phyloP scores from a whole-genome alignment of 2,888 invertebrate genomes.

The Melolontha melolontha region DNA sequence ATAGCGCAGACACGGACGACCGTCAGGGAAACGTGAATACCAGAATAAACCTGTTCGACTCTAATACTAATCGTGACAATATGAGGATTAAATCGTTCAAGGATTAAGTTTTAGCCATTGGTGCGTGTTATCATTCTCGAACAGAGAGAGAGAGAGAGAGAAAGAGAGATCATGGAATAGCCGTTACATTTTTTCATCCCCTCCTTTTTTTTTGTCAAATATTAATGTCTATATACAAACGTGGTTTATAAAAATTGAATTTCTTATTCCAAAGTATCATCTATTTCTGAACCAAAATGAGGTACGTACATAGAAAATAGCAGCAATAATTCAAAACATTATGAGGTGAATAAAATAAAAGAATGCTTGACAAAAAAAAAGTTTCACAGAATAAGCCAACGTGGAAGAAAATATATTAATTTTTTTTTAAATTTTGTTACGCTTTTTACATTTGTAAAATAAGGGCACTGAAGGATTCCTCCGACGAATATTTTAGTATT shows the following conservation, averaged over 20 bases:
- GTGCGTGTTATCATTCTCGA: slow-evolving; percentile 65
- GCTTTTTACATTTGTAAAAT: too few relatives aligned
- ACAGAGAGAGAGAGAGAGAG: slow-evolving; percentile 52
- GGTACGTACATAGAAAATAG: too few relatives aligned
- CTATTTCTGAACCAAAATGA: too few relatives aligned
- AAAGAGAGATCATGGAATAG: background rate
- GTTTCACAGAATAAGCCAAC: too few relatives aligned
- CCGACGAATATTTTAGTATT: too few relatives aligned
- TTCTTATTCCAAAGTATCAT: background rate
- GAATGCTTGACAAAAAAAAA: too few relatives aligned
- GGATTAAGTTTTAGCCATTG: slow-evolving; percentile 64
- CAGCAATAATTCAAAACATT: too few relatives aligned
- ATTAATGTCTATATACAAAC: background rate
- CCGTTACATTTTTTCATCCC: slow-evolving; percentile 13
- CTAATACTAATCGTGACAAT: slow-evolving; percentile 62
- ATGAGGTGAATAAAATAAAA: too few relatives aligned
- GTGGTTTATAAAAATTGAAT: slow-evolving; percentile 5
- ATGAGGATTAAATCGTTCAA: slow-evolving; percentile 64
- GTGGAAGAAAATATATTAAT: too few relatives aligned
- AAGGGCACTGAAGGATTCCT: too few relatives aligned
- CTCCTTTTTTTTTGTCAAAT: background rate
- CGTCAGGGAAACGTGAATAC: slow-evolving; percentile 50
- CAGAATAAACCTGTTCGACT: slow-evolving; percentile 60
- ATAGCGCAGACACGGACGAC: slow-evolving; percentile 54
- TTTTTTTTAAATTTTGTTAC: too few relatives aligned